Evolutionary conservation across 2,113 vertebrate species (phyloP), one percentile per base, ranked within the genome.

Genomic region (Petrocephalus zakoni): DNA sequence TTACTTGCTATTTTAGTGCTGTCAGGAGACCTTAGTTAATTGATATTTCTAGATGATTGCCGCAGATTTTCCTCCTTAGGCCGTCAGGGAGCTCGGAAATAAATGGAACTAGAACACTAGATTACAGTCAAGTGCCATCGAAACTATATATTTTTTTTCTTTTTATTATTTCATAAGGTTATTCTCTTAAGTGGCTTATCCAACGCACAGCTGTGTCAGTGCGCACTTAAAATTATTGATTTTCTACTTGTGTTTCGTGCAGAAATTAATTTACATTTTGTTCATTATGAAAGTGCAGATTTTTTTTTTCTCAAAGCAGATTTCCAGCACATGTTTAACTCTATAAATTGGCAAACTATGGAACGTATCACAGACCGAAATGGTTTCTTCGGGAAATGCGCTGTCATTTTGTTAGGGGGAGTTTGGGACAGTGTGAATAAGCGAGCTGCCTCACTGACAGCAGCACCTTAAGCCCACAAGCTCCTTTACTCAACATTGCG

Each of bases 1-100:
- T 83, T 61, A 5, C 10, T 37, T 58, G 49, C 85, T 58, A 10
- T 58, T 52, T 56, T 53, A 81, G 47, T 34, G 61, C 61, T 53
- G 47, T 53, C 87, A 78, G 47, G 87, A 52, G 87, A 78, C 47
- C n/a, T 1, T 19, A 29, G 58, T 68, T 46, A 87, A 87, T 87
- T 68, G 58, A 87, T 49, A 42, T n/a, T 87, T 49, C 11, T 68
- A 58, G 56, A 46, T 87, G 11, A 58, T 75, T 72, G 6, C 42
- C 37, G 51, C 25, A 87, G 85, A 87, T 68, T 58, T 86, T 68
- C 58, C 58, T 22, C 58, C n/a, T 81, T 68, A 25, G 15, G n/a
- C 47, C 61, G 5, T 21, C 34, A 19, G 15, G 25, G 64, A 29
- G 17, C 34, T 81, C 47, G 64, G 17, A 78, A 78, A 88, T 53